Percentiles rank a stretch among this genome's conserved stretches.
These are phyloP conservation scores for Exocentrus adspersus DNA, from an alignment of 2,888 invertebrate genomes.

Conservation along the genomic window DNA sequence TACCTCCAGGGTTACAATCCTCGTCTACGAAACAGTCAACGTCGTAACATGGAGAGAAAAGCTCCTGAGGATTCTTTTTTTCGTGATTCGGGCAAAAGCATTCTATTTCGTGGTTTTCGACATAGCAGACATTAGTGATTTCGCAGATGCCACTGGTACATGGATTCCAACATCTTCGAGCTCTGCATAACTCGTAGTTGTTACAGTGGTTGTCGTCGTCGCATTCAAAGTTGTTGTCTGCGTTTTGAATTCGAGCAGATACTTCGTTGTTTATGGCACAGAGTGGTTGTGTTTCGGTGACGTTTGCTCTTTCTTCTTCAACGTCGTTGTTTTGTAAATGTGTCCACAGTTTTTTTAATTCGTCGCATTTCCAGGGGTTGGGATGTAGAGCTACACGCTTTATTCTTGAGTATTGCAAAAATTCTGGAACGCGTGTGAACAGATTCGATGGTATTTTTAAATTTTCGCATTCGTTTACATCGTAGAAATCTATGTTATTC, in stretches of 20 bases:
- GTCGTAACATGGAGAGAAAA: constrained; percentile 24
- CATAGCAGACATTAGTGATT: constrained; percentile 25
- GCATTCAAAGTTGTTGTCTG: not conserved
- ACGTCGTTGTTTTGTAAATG: constrained; percentile 25
- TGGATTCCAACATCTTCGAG: constrained; percentile 32
- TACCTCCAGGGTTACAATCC: constrained; percentile 19
- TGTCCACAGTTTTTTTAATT: constrained; percentile 30
- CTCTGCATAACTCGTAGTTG: constrained; percentile 13
- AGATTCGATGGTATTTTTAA: constrained; percentile 33
- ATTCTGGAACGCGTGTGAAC: constrained; percentile 26
- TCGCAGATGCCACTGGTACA: constrained; percentile 33
- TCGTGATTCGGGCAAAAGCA: constrained; percentile 26
- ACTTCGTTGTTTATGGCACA: not conserved
- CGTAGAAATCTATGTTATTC: constrained; percentile 31
- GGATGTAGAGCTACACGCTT: constrained; percentile 28
- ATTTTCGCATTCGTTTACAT: constrained; percentile 23
- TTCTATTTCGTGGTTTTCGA: constrained; percentile 16
- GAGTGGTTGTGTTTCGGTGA: not conserved
- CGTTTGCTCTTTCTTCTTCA: not conserved
- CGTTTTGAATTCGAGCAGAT: not conserved
- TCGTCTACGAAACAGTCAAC: constrained; percentile 29
- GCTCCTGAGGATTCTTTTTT: constrained; percentile 21
- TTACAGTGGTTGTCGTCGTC: constrained; percentile 28
- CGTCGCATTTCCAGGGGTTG: constrained; percentile 38
- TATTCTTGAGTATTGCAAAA: constrained; percentile 30